phyloP scores from a whole-genome alignment of 2,888 invertebrate species.

The Osmoderma eremita region DNA sequence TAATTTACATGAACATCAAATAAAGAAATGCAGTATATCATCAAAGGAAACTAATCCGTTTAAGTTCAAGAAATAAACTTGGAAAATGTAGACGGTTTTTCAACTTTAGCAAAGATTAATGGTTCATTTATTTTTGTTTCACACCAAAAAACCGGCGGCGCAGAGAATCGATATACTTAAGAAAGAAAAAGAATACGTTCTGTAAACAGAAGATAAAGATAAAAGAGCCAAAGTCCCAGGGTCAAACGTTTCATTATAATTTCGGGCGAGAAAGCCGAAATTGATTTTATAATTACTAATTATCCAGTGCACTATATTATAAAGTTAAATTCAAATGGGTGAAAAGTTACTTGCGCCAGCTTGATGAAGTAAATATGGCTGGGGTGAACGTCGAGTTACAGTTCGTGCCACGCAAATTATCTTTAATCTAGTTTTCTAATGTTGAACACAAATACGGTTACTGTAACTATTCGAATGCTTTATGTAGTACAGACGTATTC shows the following conservation, averaged over 20 bases:
- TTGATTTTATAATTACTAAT: slow-evolving; percentile 28
- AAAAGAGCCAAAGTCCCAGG: not conserved
- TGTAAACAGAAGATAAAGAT: slow-evolving; percentile 3
- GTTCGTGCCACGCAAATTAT: slow-evolving; percentile 5
- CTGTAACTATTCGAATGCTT: slow-evolving; percentile 11
- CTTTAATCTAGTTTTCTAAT: slow-evolving; percentile 21
- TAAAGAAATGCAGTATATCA: not conserved
- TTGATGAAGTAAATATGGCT: slow-evolving; percentile 18
- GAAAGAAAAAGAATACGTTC: not conserved
- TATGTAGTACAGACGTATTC: not conserved
- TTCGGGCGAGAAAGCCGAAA: not conserved
- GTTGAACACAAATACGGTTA: slow-evolving; percentile 17
- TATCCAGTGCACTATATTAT: slow-evolving; percentile 24
- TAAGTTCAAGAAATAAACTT: too few species aligned
- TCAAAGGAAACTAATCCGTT: too few species aligned
- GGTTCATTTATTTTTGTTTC: slow-evolving; percentile 10
- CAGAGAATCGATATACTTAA: not conserved
- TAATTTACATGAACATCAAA: not conserved
- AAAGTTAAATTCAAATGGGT: slow-evolving; percentile 9
- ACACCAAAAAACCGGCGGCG: slow-evolving; percentile 2
- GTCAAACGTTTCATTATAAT: slow-evolving; percentile 12
- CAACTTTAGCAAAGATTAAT: too few species aligned
- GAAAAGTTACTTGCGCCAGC: slow-evolving; percentile 20
- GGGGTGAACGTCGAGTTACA: slow-evolving; percentile 5
- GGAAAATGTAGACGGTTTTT: too few species aligned